Conservation (phyloP, 2,113 vertebrate species). For the Bagarius yarrelli region DNA sequence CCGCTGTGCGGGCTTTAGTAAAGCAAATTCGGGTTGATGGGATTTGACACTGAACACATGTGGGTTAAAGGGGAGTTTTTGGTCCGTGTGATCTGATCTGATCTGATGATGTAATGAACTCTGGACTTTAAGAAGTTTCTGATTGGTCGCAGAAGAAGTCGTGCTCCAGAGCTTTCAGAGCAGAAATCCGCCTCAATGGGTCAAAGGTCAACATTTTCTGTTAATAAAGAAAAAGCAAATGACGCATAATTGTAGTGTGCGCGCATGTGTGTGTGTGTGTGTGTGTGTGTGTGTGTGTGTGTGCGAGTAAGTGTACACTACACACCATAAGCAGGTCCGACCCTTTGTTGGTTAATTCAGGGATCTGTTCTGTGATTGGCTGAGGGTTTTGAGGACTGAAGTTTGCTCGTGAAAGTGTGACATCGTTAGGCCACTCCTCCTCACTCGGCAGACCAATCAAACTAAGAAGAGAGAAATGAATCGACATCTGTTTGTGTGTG, state of each 20-base stretch:
- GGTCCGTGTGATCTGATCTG: background rate
- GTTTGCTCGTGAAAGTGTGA: conserved; percentile 76
- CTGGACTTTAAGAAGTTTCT: background rate
- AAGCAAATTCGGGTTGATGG: too few relatives aligned
- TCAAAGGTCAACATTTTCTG: conserved; percentile 88
- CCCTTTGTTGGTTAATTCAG: conserved; percentile 79
- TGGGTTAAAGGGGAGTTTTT: background rate
- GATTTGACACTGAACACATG: background rate
- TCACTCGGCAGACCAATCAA: conserved; percentile 76
- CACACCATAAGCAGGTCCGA: conserved; percentile 79
- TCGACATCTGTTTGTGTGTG: too few relatives aligned
- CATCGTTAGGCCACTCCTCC: conserved; percentile 80
- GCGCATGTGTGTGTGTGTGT: background rate
- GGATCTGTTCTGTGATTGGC: conserved; percentile 77
- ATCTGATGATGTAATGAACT: background rate
- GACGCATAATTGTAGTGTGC: background rate
- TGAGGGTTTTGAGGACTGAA: conserved; percentile 73
- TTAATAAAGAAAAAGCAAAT: conserved; percentile 34
- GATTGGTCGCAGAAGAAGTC: conserved; percentile 65
- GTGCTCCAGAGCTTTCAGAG: conserved; percentile 77
- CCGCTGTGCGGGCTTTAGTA: background rate
- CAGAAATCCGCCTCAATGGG: conserved; percentile 81
- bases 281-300: too few relatives aligned
- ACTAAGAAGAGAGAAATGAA: conserved; percentile 56
- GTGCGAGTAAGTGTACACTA: too few relatives aligned